phyloP scores from a whole-genome alignment of 2,888 invertebrate genomes.

The Lithophane socia region DNA sequence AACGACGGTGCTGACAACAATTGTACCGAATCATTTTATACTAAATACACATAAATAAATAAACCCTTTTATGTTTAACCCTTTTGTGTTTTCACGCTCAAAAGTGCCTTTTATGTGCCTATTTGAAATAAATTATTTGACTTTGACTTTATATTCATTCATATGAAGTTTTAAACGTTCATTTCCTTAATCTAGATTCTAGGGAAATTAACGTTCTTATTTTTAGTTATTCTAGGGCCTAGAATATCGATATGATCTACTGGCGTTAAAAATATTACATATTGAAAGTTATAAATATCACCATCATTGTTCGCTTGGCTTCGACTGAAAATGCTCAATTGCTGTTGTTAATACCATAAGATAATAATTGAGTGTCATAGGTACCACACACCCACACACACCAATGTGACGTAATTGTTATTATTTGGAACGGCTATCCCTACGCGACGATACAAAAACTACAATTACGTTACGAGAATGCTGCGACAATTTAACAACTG shows the following conservation, averaged over 20 bases:
- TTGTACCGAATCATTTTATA: not conserved
- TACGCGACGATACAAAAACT: not conserved
- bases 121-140: too few relatives aligned
- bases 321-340: not conserved
- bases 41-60: not conserved
- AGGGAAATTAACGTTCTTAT: too few relatives aligned
- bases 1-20: not conserved
- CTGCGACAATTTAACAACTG: too few relatives aligned
- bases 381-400: slow-evolving; percentile 8
- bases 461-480: not conserved
- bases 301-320: not conserved
- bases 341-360: not conserved
- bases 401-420: slow-evolving; percentile 3
- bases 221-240: too few relatives aligned
- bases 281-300: not conserved
- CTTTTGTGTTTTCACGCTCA: too few relatives aligned
- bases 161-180: not conserved
- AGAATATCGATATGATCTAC: not conserved
- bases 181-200: not conserved
- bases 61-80: not conserved
- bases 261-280: not conserved
- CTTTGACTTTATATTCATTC: not conserved
- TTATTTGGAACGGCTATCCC: not conserved
- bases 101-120: too few relatives aligned
- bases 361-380: slow-evolving; percentile 10